Conservation (phyloP, 2,797 vertebrate genomes). For the Erethizon dorsatum region DNA sequence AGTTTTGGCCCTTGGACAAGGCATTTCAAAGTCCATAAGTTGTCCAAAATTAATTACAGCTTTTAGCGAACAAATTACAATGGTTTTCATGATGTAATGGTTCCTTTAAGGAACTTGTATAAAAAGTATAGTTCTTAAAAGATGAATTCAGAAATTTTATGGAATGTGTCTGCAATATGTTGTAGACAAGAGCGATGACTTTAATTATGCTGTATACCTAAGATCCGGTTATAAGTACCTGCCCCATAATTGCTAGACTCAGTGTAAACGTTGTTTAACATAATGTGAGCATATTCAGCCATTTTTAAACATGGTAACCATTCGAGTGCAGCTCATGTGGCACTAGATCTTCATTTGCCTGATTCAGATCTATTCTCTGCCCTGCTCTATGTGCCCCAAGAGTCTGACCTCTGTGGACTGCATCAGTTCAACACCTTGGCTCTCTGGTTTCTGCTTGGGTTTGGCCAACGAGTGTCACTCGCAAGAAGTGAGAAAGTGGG, state of each 20-base stretch:
- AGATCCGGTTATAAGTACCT: slow-evolving; percentile 16
- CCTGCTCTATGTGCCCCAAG: background rate
- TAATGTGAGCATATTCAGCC: slow-evolving; percentile 5
- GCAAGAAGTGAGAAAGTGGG: background rate
- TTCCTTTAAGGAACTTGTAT: slow-evolving; percentile 35
- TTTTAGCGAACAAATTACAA: slow-evolving; percentile 41
- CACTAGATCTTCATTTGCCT: background rate
- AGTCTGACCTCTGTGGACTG: background rate
- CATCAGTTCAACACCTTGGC: background rate
- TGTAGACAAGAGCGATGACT: slow-evolving; percentile 37
- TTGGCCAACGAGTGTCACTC: background rate
- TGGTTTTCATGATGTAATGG: slow-evolving; percentile 69
- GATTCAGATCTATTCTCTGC: background rate
- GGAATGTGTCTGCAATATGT: background rate
- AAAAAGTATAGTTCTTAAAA: slow-evolving; percentile 63
- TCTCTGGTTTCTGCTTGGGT: background rate
- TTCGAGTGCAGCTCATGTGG: background rate
- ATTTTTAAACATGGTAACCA: background rate
- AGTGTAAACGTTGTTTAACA: background rate
- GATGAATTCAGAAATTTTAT: slow-evolving; percentile 58
- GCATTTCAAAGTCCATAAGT: slow-evolving; percentile 65
- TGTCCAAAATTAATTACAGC: slow-evolving; percentile 75
- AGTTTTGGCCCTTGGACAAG: slow-evolving; percentile 64
- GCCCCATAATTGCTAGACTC: slow-evolving; percentile 4
- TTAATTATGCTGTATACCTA: background rate